Evolutionary conservation across 2,113 vertebrate species (phyloP).

Genomic region (Stomatorhinus ivindoensis): DNA sequence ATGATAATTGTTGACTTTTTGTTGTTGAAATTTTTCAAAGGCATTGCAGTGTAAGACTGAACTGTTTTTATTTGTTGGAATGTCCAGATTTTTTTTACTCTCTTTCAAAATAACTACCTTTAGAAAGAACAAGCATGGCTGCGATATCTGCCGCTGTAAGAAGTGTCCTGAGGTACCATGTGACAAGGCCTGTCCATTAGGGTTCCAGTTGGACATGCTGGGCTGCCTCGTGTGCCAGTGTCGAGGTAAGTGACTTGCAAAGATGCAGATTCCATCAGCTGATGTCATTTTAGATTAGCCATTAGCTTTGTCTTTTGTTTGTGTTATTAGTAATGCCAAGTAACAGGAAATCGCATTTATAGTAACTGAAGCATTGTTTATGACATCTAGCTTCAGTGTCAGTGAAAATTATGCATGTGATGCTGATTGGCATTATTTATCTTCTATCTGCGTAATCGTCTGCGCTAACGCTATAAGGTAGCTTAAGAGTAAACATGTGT

Average conservation of each 20-base stretch:
- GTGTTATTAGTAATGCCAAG: background rate
- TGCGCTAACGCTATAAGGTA: background rate
- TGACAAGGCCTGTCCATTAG: slow-evolving; percentile 73
- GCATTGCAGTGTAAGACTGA: background rate
- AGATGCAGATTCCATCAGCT: background rate
- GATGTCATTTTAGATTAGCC: background rate
- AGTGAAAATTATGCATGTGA: background rate
- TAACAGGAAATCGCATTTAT: background rate
- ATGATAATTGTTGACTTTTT: background rate
- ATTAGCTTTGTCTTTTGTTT: background rate
- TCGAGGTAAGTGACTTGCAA: slow-evolving; percentile 56
- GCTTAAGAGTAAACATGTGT: background rate
- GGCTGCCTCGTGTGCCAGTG: slow-evolving; percentile 78
- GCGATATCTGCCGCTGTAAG: slow-evolving; percentile 80
- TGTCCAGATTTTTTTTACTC: background rate
- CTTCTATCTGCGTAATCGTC: background rate
- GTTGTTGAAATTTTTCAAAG: background rate
- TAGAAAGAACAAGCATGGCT: slow-evolving; percentile 88
- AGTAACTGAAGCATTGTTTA: background rate
- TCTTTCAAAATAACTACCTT: background rate
- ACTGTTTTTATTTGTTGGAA: background rate
- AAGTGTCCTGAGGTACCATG: slow-evolving; percentile 76
- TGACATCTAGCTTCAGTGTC: background rate
- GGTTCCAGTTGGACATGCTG: slow-evolving; percentile 71
- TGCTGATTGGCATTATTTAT: background rate